Conservation (phyloP, 2,113 vertebrate species). For the Halcyon senegalensis region DNA sequence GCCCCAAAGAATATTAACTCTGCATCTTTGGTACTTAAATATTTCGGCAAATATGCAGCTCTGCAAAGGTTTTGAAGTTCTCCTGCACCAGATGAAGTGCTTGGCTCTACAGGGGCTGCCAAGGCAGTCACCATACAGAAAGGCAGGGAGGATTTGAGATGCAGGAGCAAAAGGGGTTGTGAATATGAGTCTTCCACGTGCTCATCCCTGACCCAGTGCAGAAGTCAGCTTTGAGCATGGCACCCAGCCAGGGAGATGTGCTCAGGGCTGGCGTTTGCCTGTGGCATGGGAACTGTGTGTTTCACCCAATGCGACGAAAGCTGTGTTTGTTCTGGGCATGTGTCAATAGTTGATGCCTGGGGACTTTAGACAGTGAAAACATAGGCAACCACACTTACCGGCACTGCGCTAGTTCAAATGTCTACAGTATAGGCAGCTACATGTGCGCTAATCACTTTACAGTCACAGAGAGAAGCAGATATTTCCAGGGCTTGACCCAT, state of each 20-base stretch:
- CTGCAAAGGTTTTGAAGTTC: background rate
- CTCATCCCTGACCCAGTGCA: background rate
- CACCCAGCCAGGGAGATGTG: fast-evolving
- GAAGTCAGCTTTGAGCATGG: background rate
- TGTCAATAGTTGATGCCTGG: background rate
- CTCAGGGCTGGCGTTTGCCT: background rate
- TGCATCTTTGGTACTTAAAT: background rate
- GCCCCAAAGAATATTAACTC: background rate
- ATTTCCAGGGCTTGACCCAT: background rate
- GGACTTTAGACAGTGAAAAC: background rate
- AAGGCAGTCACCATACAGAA: fast-evolving
- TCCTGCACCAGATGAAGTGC: background rate
- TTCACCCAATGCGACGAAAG: fast-evolving
- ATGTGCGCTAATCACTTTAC: background rate
- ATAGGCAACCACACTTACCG: fast-evolving
- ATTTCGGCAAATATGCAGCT: background rate
- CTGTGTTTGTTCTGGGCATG: background rate
- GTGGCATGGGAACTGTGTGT: fast-evolving
- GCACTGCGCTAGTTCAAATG: background rate
- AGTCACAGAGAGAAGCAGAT: background rate
- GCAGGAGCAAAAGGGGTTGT: background rate
- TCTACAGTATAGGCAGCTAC: background rate
- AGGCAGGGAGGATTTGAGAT: background rate
- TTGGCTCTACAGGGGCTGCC: fast-evolving
- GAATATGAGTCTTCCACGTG: fast-evolving